Evolutionary conservation across 2,888 invertebrate species (phyloP).

Genomic region (Leptinotarsa tumamoca): DNA sequence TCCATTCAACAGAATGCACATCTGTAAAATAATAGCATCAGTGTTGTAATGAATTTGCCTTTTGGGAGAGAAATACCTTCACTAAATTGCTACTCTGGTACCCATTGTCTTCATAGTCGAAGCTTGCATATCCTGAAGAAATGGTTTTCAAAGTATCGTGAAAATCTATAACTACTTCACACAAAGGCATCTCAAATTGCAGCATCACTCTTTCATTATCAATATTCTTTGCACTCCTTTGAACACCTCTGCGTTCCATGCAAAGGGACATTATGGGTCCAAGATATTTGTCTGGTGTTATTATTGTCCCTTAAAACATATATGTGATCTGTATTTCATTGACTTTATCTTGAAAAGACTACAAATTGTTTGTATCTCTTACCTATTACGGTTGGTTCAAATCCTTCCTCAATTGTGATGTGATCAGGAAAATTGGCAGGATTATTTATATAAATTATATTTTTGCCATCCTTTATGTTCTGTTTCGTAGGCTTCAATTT

Average conservation of each 20-base stretch:
- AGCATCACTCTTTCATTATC: conserved; percentile 86
- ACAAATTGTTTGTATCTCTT: conserved; percentile 53
- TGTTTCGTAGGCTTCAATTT: conserved; percentile 80
- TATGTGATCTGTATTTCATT: neutral
- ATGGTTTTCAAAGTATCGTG: conserved; percentile 91
- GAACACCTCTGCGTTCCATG: conserved; percentile 79
- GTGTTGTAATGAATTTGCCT: neutral
- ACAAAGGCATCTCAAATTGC: conserved; percentile 87
- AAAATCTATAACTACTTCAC: conserved; percentile 95
- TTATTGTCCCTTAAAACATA: conserved; percentile 80
- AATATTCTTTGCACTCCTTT: conserved; percentile 79
- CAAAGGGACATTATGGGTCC: conserved; percentile 80
- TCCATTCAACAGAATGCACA: conserved; percentile 85
- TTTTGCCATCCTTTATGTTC: conserved; percentile 73
- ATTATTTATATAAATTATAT: conserved; percentile 78
- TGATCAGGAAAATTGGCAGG: conserved; percentile 79
- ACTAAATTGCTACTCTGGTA: conserved; percentile 83
- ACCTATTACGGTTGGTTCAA: conserved; percentile 88
- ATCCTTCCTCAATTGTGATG: conserved; percentile 77
- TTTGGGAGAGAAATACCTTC: conserved; percentile 70
- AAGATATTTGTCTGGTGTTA: conserved; percentile 83
- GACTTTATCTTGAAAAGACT: no score
- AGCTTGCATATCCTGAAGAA: conserved; percentile 95
- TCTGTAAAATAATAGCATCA: conserved; percentile 66
- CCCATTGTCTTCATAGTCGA: conserved; percentile 91